Evolutionary conservation across 2,113 vertebrate species (phyloP).

Genomic region (Pipra filicauda): DNA sequence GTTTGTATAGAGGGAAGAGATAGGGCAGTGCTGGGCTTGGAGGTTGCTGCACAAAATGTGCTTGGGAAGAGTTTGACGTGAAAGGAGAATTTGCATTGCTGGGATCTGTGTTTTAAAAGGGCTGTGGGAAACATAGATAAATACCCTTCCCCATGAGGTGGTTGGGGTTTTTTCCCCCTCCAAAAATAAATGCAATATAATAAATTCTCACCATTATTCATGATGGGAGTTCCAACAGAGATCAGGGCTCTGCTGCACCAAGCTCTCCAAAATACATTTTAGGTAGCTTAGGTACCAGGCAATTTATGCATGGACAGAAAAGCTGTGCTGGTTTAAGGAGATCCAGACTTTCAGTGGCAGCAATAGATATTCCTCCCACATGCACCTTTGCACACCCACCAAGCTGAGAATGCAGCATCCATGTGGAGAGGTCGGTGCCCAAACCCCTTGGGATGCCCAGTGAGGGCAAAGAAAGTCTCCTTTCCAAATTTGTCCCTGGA

Average conservation of each 20-base stretch:
- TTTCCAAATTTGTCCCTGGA: not conserved
- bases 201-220: not conserved
- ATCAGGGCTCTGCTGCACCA: not conserved
- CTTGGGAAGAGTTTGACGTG: not conserved
- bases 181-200: not conserved
- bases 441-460: not conserved
- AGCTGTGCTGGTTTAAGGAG: not conserved
- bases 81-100: not conserved
- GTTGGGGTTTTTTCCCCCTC: not conserved
- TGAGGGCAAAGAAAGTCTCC: not conserved
- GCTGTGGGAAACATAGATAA: not conserved
- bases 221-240: not conserved
- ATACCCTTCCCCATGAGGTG: not conserved
- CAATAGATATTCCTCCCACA: not conserved
- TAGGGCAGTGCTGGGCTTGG: not conserved
- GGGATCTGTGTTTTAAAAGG: conserved; percentile 3
- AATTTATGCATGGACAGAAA: not conserved
- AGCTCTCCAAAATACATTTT: conserved; percentile 22
- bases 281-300: conserved; percentile 25
- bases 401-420: rapidly evolving
- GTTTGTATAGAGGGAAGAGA: conserved; percentile 48
- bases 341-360: not conserved
- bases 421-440: rapidly evolving
- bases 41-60: not conserved
- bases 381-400: not conserved